These are phyloP conservation scores for Atlantisia rogersi DNA, from an alignment of 2,113 vertebrate genomes.

Conservation along the genomic window DNA sequence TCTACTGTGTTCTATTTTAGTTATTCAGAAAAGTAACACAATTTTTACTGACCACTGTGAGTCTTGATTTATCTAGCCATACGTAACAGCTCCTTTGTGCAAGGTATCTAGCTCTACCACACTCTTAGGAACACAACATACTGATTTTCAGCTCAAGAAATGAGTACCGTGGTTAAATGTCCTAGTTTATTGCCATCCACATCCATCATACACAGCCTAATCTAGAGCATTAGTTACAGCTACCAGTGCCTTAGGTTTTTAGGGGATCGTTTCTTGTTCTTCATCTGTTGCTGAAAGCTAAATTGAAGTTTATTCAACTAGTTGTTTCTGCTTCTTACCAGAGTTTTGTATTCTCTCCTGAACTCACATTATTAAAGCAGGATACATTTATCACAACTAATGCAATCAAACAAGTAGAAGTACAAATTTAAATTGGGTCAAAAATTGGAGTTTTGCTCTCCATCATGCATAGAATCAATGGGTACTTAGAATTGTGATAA, in stretches of 20 bases:
- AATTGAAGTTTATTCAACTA: not conserved
- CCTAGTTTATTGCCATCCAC: not conserved
- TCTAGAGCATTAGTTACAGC: not conserved
- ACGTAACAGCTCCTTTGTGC: not conserved
- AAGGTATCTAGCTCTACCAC: not conserved
- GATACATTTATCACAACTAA: not conserved
- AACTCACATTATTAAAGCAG: not conserved
- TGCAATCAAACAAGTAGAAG: not conserved
- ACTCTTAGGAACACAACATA: not conserved
- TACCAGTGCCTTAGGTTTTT: not conserved
- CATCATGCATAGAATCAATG: not conserved
- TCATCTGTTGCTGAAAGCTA: not conserved
- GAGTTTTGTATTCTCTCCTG: not conserved
- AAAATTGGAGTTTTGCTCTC: not conserved
- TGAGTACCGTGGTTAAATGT: not conserved
- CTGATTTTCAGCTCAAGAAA: not conserved
- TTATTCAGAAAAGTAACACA: not conserved
- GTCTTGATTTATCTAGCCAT: not conserved
- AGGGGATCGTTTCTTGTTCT: not conserved
- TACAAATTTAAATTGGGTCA: not conserved
- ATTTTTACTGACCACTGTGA: not conserved
- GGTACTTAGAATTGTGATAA: not conserved
- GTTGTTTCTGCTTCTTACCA: not conserved
- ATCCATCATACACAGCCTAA: not conserved
- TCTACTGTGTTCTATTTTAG: not conserved